A percentile compares a stretch with the other conserved stretches of the same genome.
These are phyloP conservation scores for Chaenogobius annularis DNA, from an alignment of 2,113 vertebrate species.

Conservation along the genomic window DNA sequence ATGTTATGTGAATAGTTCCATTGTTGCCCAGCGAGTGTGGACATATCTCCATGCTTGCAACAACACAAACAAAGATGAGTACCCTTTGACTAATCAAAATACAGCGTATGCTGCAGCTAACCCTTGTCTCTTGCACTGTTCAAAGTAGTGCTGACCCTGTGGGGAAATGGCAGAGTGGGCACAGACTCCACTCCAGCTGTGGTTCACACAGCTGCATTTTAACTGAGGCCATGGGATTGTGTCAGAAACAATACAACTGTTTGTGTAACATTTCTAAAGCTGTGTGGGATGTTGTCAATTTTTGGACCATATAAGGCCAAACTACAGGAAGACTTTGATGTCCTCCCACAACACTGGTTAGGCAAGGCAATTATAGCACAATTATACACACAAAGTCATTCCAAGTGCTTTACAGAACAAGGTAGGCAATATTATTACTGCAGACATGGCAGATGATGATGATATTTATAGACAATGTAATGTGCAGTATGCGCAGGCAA, in stretches of 20 bases:
- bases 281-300: neutral
- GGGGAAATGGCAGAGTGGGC: neutral
- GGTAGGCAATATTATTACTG: too few species aligned
- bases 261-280: neutral
- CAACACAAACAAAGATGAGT: conserved; percentile 1
- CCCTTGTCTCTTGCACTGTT: conserved; percentile 30
- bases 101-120: neutral
- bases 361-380: too few species aligned
- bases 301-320: neutral
- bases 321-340: neutral
- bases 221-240: neutral
- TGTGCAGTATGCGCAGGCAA: too few species aligned
- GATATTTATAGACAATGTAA: too few species aligned
- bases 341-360: neutral
- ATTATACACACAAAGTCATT: too few species aligned
- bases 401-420: too few species aligned
- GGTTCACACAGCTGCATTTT: neutral
- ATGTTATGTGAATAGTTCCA: neutral
- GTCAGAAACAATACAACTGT: neutral
- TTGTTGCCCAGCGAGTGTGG: neutral
- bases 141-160: conserved; percentile 26
- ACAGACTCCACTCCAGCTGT: neutral
- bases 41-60: neutral
- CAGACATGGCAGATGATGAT: too few species aligned
- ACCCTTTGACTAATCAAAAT: conserved; percentile 16